Evolutionary conservation across 2,888 invertebrate genomes (phyloP).

Genomic region (Amorpha juglandis): DNA sequence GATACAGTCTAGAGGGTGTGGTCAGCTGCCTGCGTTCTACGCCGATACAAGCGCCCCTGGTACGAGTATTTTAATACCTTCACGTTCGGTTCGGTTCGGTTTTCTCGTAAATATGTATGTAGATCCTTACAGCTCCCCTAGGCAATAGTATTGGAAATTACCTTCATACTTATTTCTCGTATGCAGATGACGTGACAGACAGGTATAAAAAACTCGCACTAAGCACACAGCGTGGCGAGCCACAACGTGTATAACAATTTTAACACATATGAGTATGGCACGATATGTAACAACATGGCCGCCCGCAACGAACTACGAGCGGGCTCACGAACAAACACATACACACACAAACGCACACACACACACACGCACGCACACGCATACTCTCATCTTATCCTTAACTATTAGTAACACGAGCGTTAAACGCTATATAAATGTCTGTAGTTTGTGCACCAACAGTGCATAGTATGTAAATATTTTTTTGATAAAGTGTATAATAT

Average conservation of each 20-base stretch:
- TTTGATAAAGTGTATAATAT: constrained; percentile 5
- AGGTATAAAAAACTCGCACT: too few species aligned
- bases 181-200: too few species aligned
- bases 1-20: constrained; percentile 6
- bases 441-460: constrained; percentile 3
- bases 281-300: constrained; percentile 38
- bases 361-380: neutral
- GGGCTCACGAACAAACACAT: neutral
- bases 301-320: neutral
- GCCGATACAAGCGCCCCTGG: neutral
- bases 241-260: constrained; percentile 18
- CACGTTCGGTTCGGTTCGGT: too few species aligned
- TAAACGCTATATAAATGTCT: constrained; percentile 7
- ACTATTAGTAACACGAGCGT: constrained; percentile 10
- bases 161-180: too few species aligned
- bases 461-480: neutral
- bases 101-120: too few species aligned
- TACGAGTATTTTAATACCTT: too few species aligned
- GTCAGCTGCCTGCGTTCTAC: neutral
- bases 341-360: neutral
- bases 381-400: neutral
- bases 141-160: too few species aligned
- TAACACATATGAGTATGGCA: constrained; percentile 52
- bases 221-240: neutral
- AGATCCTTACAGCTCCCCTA: too few species aligned